Conservation (phyloP, 2,888 invertebrate genomes). For the Rhagonycha fulva region DNA sequence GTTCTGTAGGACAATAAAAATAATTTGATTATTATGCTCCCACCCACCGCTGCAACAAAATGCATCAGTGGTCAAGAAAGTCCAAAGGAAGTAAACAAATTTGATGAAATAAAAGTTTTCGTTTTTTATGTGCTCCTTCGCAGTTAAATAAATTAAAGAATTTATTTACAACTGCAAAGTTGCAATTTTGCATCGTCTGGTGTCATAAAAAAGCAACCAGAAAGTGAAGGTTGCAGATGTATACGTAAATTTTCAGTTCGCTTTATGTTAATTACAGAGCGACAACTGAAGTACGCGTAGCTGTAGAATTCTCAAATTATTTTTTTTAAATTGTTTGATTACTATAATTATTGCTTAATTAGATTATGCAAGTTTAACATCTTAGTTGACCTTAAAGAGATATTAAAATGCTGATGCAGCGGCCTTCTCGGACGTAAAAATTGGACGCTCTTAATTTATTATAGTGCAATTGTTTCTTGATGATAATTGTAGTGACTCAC, state of each 20-base stretch:
- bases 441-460: conserved; percentile 30
- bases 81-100: conserved; percentile 3
- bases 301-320: too few relatives aligned
- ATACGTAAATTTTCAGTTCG: too few relatives aligned
- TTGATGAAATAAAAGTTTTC: not conserved
- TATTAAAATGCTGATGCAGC: conserved; percentile 6
- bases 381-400: conserved; percentile 16
- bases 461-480: conserved; percentile 26
- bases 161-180: too few relatives aligned
- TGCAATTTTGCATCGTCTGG: too few relatives aligned
- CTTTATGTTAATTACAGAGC: too few relatives aligned
- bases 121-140: too few relatives aligned
- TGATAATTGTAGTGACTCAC: conserved; percentile 32
- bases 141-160: too few relatives aligned
- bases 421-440: conserved; percentile 8
- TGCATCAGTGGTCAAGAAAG: not conserved
- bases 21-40: not conserved
- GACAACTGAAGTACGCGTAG: too few relatives aligned
- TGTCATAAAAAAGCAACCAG: too few relatives aligned
- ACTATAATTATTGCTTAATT: too few relatives aligned
- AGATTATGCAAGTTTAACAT: conserved; percentile 18
- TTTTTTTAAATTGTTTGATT: too few relatives aligned
- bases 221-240: too few relatives aligned
- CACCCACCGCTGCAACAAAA: not conserved
- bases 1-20: not conserved